Evolutionary conservation across 1,140 invertebrate genomes (phyloP), one percentile per base, ranked within the genome.

Genomic region (Drosophila insularis): DNA sequence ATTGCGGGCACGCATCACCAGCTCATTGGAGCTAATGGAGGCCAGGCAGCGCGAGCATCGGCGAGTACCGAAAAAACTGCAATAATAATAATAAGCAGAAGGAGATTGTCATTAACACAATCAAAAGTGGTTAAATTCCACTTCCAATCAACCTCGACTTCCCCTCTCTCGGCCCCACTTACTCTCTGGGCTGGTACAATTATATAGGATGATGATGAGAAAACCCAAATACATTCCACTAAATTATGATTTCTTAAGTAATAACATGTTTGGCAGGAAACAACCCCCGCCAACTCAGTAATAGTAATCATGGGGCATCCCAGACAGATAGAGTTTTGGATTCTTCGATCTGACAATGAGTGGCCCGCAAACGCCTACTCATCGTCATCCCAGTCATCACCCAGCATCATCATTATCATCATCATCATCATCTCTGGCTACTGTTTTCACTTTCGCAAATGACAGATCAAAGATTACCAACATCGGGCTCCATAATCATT

Each of bases 1-100:
- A 77, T 98, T 97, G 13, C 97, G 94, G 3, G 97, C 98, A 63
- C 98, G 93, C 98, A 99, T 99, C 87, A 99, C 98, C 82, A 99
- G 92, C 93, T 99, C 98, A 61, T 97, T 96, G 37, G 97, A 95
- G n/a, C 96, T 95, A 69, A 99, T 97, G n/a, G 95, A 95, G 23
- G 96, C 95, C 80, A 97, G 95, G 92, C 98, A 99, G 62, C 97
- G 94, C 27, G 96, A 95, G 91, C 98, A 99, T 27, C 97, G 94
- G 86, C 96, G 96, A 90, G 96, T 95, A 59, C 95, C 96, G 91
- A 96, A 97, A 92, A 97, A 94, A 92, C 96, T 97, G 94, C 5
- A 93, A 86, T 3, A 50, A 21, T 11, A 50, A 8, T 2, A 50
- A 19, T 2, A 76, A 85, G 81, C 85, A 78, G 62, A 70, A 66